Conservation (phyloP, 2,888 invertebrate species). For the Hypolimnas misippus region DNA sequence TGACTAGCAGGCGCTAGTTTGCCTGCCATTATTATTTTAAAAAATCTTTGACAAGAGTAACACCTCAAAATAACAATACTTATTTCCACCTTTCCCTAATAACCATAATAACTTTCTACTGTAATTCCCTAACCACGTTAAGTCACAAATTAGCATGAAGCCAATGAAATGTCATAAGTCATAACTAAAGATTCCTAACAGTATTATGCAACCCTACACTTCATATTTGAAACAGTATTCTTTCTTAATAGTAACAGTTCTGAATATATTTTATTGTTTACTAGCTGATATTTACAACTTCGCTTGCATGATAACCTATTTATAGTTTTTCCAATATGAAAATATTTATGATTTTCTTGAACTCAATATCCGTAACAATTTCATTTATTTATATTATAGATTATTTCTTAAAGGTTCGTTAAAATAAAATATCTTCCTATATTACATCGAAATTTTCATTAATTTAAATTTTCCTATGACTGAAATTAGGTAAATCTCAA, state of each 20-base stretch:
- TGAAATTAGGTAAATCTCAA: too few relatives aligned
- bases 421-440: too few relatives aligned
- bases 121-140: slow-evolving; percentile 27
- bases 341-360: too few relatives aligned
- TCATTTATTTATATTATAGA: too few relatives aligned
- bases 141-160: slow-evolving; percentile 48
- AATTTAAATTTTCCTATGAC: too few relatives aligned
- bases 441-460: too few relatives aligned
- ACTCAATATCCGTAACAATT: too few relatives aligned
- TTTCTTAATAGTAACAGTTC: neutral
- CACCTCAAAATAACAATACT: neutral
- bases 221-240: slow-evolving; percentile 1
- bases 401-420: too few relatives aligned
- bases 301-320: too few relatives aligned
- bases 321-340: too few relatives aligned
- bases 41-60: neutral
- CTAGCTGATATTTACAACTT: too few relatives aligned
- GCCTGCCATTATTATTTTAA: neutral
- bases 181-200: slow-evolving; percentile 56
- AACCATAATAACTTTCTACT: neutral
- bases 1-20: too few relatives aligned
- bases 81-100: neutral
- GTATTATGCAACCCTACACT: slow-evolving; percentile 27
- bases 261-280: neutral
- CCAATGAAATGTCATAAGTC: slow-evolving; percentile 66